A percentile compares a stretch with the other conserved stretches of the same genome.
Conservation (phyloP, 2,888 invertebrate species). For the Drosophila neonasuta region DNA sequence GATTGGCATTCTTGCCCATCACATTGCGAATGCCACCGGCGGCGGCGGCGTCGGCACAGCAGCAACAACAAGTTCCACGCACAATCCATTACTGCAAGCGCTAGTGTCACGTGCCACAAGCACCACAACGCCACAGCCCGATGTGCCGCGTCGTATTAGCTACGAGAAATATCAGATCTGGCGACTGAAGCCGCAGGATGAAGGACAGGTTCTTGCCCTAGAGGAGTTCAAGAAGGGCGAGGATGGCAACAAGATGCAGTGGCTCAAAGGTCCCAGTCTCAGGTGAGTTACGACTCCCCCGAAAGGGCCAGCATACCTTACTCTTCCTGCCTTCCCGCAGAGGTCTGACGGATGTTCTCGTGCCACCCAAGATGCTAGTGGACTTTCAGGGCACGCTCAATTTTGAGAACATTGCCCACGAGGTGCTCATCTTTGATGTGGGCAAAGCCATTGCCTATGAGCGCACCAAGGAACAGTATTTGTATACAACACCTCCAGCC, state of each 20-base stretch:
- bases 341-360: conserved; percentile 87
- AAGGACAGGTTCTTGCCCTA: conserved; percentile 82
- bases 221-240: conserved; percentile 82
- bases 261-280: conserved; percentile 84
- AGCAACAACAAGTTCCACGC: conserved; percentile 48
- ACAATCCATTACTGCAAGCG: conserved; percentile 71
- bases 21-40: conserved; percentile 79
- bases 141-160: conserved; percentile 65
- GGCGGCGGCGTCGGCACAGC: background rate
- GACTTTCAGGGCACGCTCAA: conserved; percentile 83
- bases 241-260: conserved; percentile 84
- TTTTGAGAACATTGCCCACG: conserved; percentile 85
- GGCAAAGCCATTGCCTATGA: conserved; percentile 88
- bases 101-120: conserved; percentile 60
- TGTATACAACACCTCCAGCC: conserved; percentile 52
- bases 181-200: conserved; percentile 82
- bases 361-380: conserved; percentile 85
- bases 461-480: conserved; percentile 84
- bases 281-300: conserved; percentile 71
- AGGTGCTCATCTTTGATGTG: conserved; percentile 88
- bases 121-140: conserved; percentile 55
- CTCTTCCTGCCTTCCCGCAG: conserved; percentile 43
- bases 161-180: conserved; percentile 84
- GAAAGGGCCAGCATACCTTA: too few relatives aligned
- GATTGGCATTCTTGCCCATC: conserved; percentile 81